Evolutionary conservation across 2,888 invertebrate genomes (phyloP), one percentile per base, ranked within the genome.

Genomic region (Eilema sororculum): DNA sequence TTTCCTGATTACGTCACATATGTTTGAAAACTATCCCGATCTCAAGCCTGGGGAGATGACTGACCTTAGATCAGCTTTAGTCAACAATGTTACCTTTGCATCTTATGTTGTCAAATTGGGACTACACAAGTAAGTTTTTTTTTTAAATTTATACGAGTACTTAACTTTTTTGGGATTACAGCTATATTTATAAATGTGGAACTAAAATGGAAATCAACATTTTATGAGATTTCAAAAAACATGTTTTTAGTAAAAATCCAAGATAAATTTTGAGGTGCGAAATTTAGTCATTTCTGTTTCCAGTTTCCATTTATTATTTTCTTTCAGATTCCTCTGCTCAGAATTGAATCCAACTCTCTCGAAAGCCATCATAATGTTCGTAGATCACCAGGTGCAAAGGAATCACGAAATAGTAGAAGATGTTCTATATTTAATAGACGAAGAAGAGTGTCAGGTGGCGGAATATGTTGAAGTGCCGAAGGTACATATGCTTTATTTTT

Each of bases 11-110:
- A 99, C 99, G 0, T 95, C 97, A 16, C 97, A 98, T 87, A 97
- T 99, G 67, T 99, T 96, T 87, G 98, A 99, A 90, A 96, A 96
- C 75, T 96, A 96, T 74, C 93, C 93, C 0, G 84, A 95, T 30
- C 95, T 98, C 86, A 96, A 96, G 70, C 98, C 99, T 0, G 99
- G 99, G 0, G 97, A 98, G 24, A 92, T 99, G 70, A 99, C 99
- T 0, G 99, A 99, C 92, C 89, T 99, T 73, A 96, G 99, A 56
- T 99, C 99, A 0, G 98, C 99, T 0, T 95, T 99, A 3, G 99
- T 99, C 3, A 99, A 99, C 89, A 99, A 99, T 87, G 97, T 98
- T 72, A 99, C 99, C 0, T 98, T 99, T 86, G 99, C 98, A 0
- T 97, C 98, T 30, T 96, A 99, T 67, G 96, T 98, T 8, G 98